Percentiles rank a stretch among this genome's conserved stretches.
These are phyloP conservation scores for Drosophila siamana DNA, from an alignment of 2,888 invertebrate genomes.

Conservation along the genomic window DNA sequence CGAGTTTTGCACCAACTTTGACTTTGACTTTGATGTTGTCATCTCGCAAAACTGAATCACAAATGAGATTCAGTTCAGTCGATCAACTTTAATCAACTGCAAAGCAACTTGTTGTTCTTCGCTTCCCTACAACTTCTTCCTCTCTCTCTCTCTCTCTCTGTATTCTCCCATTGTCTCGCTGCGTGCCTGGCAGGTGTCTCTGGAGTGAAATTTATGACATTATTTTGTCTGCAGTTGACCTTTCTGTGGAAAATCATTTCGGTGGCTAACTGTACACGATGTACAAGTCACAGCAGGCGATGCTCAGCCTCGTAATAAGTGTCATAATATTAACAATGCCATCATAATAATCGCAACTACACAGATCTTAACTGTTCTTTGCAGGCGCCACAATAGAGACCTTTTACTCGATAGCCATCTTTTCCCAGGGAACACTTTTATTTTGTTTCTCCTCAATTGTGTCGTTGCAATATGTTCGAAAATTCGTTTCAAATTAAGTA, in stretches of 20 bases:
- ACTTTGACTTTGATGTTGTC: slow-evolving; percentile 54
- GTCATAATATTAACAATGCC: slow-evolving; percentile 63
- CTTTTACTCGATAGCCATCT: not conserved
- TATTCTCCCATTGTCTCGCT: too few relatives aligned
- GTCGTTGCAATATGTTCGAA: slow-evolving; percentile 62
- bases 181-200: slow-evolving; percentile 52
- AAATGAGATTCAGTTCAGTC: slow-evolving; percentile 34
- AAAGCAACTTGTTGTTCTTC: not conserved
- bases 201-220: slow-evolving; percentile 71
- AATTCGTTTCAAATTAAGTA: slow-evolving; percentile 69
- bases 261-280: slow-evolving; percentile 47
- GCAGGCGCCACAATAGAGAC: slow-evolving; percentile 18
- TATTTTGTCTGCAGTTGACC: slow-evolving; percentile 31
- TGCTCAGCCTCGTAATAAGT: slow-evolving; percentile 41
- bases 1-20: slow-evolving; percentile 33
- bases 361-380: not conserved
- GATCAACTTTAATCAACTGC: slow-evolving; percentile 36
- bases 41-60: slow-evolving; percentile 50
- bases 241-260: slow-evolving; percentile 53
- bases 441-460: slow-evolving; percentile 15
- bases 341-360: slow-evolving; percentile 17
- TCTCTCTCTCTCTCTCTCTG: not conserved
- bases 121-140: slow-evolving; percentile 9
- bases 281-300: slow-evolving; percentile 26
- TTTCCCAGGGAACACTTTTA: not conserved